phyloP scores from a whole-genome alignment of 2,113 vertebrate genomes.

The Anseranas semipalmata region DNA sequence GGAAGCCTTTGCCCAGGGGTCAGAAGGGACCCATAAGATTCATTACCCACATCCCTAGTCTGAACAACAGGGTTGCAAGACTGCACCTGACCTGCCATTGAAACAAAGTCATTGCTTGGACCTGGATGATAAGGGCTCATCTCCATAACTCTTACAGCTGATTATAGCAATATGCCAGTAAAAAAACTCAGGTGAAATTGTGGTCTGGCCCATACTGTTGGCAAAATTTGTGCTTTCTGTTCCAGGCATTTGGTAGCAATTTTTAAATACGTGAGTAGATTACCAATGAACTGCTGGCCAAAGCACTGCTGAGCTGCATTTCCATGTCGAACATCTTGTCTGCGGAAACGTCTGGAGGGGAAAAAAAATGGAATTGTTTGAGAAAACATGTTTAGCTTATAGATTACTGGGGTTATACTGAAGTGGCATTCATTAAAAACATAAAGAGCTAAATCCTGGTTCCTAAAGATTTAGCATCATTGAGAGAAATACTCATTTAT shows the following conservation, averaged over 20 bases:
- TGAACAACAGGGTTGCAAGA: background rate
- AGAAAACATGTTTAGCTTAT: background rate
- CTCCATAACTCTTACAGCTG: background rate
- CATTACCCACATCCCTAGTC: background rate
- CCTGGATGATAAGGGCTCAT: background rate
- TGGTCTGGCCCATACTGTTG: background rate
- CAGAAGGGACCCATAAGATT: background rate
- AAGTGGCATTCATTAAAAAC: background rate
- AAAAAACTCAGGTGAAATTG: background rate
- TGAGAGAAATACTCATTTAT: background rate
- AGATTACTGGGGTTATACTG: background rate
- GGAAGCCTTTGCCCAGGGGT: background rate
- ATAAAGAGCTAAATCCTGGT: background rate
- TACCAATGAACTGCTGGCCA: slow-evolving; percentile 93
- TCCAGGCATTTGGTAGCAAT: background rate
- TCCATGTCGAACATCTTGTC: slow-evolving; percentile 95
- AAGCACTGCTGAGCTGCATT: slow-evolving; percentile 96
- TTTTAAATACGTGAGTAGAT: background rate
- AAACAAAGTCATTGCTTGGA: background rate
- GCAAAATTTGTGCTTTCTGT: background rate
- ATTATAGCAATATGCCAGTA: background rate
- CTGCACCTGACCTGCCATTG: background rate
- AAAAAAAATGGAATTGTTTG: background rate
- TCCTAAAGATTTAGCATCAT: background rate
- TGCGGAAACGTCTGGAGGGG: slow-evolving; percentile 87